Conservation (phyloP, 2,797 vertebrate species). For the Acanthis flammea region DNA sequence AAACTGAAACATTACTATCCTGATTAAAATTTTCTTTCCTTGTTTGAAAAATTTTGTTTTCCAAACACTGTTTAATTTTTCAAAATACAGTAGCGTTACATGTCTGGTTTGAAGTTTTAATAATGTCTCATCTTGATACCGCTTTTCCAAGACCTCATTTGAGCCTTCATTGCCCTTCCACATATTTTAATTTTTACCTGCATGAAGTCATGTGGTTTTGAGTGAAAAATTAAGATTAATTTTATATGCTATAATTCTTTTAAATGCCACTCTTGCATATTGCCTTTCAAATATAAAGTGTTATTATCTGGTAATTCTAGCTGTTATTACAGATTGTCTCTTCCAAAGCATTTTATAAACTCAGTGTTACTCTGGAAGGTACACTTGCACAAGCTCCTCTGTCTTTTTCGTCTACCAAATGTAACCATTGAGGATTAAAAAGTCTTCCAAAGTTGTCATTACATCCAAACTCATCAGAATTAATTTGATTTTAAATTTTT, state of each 20-base stretch:
- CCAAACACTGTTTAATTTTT: not conserved
- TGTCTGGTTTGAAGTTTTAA: not conserved
- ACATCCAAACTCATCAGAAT: not conserved
- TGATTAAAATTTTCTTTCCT: not conserved
- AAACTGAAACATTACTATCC: not conserved
- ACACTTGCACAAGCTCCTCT: not conserved
- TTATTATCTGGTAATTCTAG: not conserved
- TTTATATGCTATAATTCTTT: not conserved
- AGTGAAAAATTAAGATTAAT: not conserved
- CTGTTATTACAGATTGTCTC: not conserved
- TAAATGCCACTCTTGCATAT: not conserved
- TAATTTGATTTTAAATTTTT: not conserved
- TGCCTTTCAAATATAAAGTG: not conserved
- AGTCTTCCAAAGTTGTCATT: not conserved
- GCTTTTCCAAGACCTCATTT: not conserved
- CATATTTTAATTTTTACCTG: not conserved
- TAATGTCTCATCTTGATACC: not conserved
- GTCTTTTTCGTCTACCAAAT: not conserved
- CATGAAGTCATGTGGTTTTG: not conserved
- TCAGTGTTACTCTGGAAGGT: not conserved
- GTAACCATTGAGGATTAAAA: not conserved
- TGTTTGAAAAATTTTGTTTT: not conserved
- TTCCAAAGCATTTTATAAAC: not conserved
- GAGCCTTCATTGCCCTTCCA: not conserved
- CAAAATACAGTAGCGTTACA: not conserved